Evolutionary conservation across 2,113 vertebrate species (phyloP).

Genomic region (Stomatorhinus ivindoensis): DNA sequence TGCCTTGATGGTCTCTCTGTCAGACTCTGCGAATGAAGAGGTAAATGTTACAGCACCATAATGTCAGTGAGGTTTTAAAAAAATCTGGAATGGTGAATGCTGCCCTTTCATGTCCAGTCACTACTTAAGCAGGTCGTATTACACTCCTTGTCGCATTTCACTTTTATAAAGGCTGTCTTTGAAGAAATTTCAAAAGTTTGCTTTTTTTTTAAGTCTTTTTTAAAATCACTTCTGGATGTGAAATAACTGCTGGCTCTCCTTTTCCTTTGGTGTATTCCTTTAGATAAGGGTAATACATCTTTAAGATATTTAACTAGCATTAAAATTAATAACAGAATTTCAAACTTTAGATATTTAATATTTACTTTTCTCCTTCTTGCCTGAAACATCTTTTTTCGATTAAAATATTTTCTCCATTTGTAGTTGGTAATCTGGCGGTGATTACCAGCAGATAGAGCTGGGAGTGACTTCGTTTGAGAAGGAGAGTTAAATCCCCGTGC

Average conservation of each 20-base stretch:
- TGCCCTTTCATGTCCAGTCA: slow-evolving; percentile 41
- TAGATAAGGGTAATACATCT: slow-evolving; percentile 49
- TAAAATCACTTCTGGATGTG: slow-evolving; percentile 36
- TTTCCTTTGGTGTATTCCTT: slow-evolving; percentile 36
- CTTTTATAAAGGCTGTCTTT: slow-evolving; percentile 46
- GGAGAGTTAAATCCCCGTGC: slow-evolving; percentile 31
- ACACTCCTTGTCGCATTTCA: slow-evolving; percentile 26
- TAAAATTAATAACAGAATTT: slow-evolving; percentile 48
- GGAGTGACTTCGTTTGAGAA: slow-evolving; percentile 23
- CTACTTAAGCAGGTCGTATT: slow-evolving; percentile 51
- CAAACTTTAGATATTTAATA: slow-evolving; percentile 44
- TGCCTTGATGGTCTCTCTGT: slow-evolving; percentile 3
- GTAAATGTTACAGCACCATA: slow-evolving; percentile 35
- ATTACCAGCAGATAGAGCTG: slow-evolving; percentile 31
- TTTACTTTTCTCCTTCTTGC: slow-evolving; percentile 37
- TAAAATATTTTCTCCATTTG: slow-evolving; percentile 46
- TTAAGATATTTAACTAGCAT: slow-evolving; percentile 53
- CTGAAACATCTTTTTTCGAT: slow-evolving; percentile 46
- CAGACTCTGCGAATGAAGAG: slow-evolving; percentile 31
- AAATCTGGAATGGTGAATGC: slow-evolving; percentile 37
- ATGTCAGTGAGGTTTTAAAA: slow-evolving; percentile 30
- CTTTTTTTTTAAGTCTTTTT: slow-evolving; percentile 34
- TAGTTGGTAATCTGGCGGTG: slow-evolving; percentile 40
- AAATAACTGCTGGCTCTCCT: slow-evolving; percentile 39
- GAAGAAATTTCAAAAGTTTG: slow-evolving; percentile 50